Base-by-base conservation (phyloP, 2,113 vertebrate genomes). In the Apteryx mantelli region DNA sequence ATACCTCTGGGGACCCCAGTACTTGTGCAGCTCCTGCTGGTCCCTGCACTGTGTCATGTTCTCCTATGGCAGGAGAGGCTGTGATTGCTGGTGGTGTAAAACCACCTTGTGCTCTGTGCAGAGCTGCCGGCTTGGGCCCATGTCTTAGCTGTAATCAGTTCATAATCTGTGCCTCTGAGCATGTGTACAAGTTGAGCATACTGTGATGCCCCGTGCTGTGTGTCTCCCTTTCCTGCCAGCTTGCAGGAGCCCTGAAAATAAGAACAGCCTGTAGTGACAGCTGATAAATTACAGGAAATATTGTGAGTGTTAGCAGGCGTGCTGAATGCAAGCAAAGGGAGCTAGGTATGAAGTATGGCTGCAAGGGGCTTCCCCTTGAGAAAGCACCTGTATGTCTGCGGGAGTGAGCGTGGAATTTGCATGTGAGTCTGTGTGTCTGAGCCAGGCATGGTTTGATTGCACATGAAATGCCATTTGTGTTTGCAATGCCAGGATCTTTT, bases 41-140 rank as follows among this genome's bases (percentile, higher is more conserved):
- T 92, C 75, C 48, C 4, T 2, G 61, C 63, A 26, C 66, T 34
- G 48, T 6, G 42, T 46, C 4, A 5, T 50, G 74, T 0, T 0
- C 7, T 65, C 5, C 91, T 48, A 74, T 58, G 36, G 71, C 53
- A 89, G 68, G 64, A 80, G 63, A 76, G 13, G 84, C 86, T 94
- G 66, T 3, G 7, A 44, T 14, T 58, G 30, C 0, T 0, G n/a
- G 24, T 44, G 26, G 46, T 16, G 9, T 32, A 44, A 94, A 90
- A 36, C 46, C 73, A 28, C 32, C 24, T 69, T 5, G 26, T 36
- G 61, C 77, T 89, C 77, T 12, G 6, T 58, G 70, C 44, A 82
- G 81, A 52, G 74, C 44, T 4, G 4, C 38, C 70, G 46, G 61
- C 77, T 63, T 15, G 5, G 66, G 40, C 24, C 44, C 13, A 25